Evolutionary conservation across 2,797 vertebrate genomes (phyloP), one percentile per base, ranked within the genome.

Genomic region (Benthosema pterotum): DNA sequence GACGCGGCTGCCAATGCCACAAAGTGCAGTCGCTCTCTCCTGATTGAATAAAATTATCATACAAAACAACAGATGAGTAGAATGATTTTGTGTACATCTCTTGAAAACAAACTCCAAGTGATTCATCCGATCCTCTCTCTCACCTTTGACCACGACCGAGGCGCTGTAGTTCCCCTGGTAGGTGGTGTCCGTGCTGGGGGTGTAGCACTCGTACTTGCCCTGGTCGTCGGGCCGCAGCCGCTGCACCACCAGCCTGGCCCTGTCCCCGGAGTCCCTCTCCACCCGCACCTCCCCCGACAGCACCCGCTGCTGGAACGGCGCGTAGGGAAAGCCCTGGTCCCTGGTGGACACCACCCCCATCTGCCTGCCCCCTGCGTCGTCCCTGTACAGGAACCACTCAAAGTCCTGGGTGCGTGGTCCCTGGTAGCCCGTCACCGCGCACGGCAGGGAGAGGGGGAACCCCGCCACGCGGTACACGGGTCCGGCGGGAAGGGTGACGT

Each of bases 201-300:
- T 96, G 87, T 95, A 95, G 82, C 96, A 97, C 69, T 97, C 96
- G 0, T 94, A 96, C 7, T 88, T 74, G 0, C 96, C 96, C 46
- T 93, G 92, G 16, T 97, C 96, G 11, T 95, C 94, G 3, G 81
- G 19, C 1, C 89, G 90, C 5, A 97, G 88, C 50, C 87, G 92
- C 77, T 92, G 89, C 15, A 96, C 83, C 63, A 89, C 82, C 61
- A 97, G 90, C 9, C 92, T 77, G 46, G 89, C 92, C 0, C 83
- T 88, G 11, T 96, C 94, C 0, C 89, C 94, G 0, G 89, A 91
- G 64, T 95, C 86, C 12, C 95, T 91, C 78, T 95, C 93, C 53
- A 96, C 84, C 53, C 91, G 91, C 60, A 97, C 85, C 57, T 96
- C 95, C 0, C 94, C 94, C 0, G 82, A 88, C 1, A 65, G 85